Conservation (phyloP, 1,140 invertebrate genomes). For the Drosophila takahashii region DNA sequence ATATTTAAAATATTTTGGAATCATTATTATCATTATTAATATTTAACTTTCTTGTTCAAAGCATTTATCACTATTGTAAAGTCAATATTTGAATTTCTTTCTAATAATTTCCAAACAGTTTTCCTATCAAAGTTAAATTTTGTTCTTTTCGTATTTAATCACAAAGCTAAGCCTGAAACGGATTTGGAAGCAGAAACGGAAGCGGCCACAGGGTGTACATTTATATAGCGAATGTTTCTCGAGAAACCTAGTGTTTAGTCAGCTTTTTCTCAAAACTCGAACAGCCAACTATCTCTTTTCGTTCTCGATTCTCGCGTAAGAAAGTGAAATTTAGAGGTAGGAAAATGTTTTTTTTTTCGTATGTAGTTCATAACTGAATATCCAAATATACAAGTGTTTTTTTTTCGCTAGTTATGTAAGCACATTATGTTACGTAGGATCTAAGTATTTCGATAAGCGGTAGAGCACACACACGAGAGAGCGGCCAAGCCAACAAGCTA, state of each 20-base stretch:
- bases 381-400: slow-evolving; percentile 64
- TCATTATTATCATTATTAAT: no score
- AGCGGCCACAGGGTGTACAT: slow-evolving; percentile 3
- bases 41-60: background rate
- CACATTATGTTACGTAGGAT: slow-evolving; percentile 38
- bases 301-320: slow-evolving; percentile 3
- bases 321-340: slow-evolving; percentile 42
- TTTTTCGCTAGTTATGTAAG: slow-evolving; percentile 50
- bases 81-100: background rate
- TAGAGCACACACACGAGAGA: slow-evolving; percentile 22
- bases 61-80: background rate
- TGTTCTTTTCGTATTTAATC: background rate
- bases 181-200: slow-evolving; percentile 1
- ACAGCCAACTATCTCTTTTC: slow-evolving; percentile 14
- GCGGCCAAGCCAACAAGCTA: slow-evolving; percentile 61
- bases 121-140: background rate
- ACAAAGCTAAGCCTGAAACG: background rate
- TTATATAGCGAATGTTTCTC: slow-evolving; percentile 11
- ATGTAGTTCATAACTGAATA: slow-evolving; percentile 37
- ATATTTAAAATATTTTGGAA: no score
- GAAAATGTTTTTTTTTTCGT: slow-evolving; percentile 37
- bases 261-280: slow-evolving; percentile 11
- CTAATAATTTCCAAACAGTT: background rate
- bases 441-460: slow-evolving; percentile 15
- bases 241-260: slow-evolving; percentile 14